phyloP scores from a whole-genome alignment of 2,888 invertebrate species.

The Dasysyrphus albostriatus region DNA sequence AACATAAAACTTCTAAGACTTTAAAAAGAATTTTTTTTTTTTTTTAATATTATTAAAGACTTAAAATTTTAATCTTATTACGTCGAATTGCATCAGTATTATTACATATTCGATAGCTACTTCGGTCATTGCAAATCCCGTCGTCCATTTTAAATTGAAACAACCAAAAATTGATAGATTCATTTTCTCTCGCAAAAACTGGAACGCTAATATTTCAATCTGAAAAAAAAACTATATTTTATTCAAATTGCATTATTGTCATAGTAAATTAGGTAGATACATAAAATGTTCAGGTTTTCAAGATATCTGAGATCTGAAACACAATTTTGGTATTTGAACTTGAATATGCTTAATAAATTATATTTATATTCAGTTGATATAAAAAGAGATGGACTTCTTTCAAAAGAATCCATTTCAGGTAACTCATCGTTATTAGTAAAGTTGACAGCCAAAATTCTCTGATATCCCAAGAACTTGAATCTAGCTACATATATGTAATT shows the following conservation, averaged over 20 bases:
- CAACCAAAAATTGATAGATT: slow-evolving; percentile 2
- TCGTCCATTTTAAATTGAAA: slow-evolving; percentile 16
- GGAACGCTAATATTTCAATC: slow-evolving; percentile 14
- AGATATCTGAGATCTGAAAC: background rate
- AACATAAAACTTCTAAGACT: too few species aligned
- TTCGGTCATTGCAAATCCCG: slow-evolving; percentile 6
- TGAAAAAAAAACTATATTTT: slow-evolving; percentile 2
- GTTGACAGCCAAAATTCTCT: too few species aligned
- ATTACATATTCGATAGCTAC: slow-evolving; percentile 8
- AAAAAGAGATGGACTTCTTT: too few species aligned
- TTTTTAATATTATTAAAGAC: too few species aligned
- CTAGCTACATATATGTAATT: background rate
- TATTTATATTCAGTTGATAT: too few species aligned
- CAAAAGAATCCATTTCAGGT: too few species aligned
- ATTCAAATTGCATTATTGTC: too few species aligned
- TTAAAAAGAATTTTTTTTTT: too few species aligned
- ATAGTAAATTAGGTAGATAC: too few species aligned
- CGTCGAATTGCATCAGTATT: slow-evolving; percentile 9
- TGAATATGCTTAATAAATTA: too few species aligned
- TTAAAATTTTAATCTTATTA: background rate
- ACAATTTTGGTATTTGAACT: background rate
- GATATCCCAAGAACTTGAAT: background rate
- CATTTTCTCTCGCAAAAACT: slow-evolving; percentile 32
- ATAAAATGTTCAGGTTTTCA: too few species aligned
- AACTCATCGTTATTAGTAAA: too few species aligned